phyloP scores from a whole-genome alignment of 2,888 invertebrate species.

The Chrysolina haemoptera region DNA sequence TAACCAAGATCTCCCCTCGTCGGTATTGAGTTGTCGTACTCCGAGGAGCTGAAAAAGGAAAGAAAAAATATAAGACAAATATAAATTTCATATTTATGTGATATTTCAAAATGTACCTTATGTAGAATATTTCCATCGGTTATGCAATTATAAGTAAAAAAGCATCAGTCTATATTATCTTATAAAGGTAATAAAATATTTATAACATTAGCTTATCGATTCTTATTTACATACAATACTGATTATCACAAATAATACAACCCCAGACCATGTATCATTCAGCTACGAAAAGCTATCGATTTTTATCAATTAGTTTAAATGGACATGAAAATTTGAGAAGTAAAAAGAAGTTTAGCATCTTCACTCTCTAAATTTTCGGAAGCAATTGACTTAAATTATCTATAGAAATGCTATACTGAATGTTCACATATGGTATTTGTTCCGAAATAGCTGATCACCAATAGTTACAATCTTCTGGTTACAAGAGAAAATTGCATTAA shows the following conservation, averaged over 20 bases:
- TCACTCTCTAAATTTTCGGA: background rate
- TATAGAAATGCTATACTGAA: background rate
- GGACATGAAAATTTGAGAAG: constrained; percentile 5
- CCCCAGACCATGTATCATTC: constrained; percentile 12
- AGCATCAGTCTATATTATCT: constrained; percentile 66
- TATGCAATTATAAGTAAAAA: constrained; percentile 62
- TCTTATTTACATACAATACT: constrained; percentile 59
- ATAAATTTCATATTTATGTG: too few species aligned
- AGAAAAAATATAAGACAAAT: background rate
- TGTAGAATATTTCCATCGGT: constrained; percentile 57
- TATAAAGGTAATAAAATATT: constrained; percentile 62
- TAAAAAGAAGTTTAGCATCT: background rate
- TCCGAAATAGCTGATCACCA: too few species aligned
- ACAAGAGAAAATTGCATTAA: too few species aligned
- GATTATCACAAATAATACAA: constrained; percentile 58
- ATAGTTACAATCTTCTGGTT: too few species aligned
- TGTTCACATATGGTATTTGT: background rate
- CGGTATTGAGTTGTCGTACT: constrained; percentile 56
- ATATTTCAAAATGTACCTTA: constrained; percentile 46
- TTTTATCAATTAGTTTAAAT: background rate
- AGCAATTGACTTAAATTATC: background rate
- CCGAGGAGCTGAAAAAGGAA: constrained; percentile 62
- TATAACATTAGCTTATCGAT: constrained; percentile 56
- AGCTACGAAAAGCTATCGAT: background rate
- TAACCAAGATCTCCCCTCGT: constrained; percentile 57